Evolutionary conservation across 2,888 invertebrate genomes (phyloP), one percentile per base, ranked within the genome.

Genomic region (Aquatica leii): DNA sequence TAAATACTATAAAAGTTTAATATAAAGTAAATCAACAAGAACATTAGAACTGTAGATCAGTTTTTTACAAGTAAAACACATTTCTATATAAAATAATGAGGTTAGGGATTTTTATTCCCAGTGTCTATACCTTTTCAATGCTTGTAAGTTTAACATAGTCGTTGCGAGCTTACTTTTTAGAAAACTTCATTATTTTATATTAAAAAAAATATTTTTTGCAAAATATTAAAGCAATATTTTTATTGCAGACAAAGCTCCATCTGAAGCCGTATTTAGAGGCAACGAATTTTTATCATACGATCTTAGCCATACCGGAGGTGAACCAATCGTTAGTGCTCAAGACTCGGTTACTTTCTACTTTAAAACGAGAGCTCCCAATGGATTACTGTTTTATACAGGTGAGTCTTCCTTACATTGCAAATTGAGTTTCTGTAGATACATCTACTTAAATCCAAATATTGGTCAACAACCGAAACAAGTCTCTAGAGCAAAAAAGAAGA

Each of bases 381-480:
- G 96, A 69, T 86, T 97, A 46, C 86, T 97, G 50, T 96, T 97
- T 83, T 97, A 95, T 80, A 95, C 96, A 73, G 95, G 95, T 92
- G 78, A 84, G 84, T 62, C 57, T 31, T 62, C 48, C 41, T n/a
- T 52, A 24, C 21, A 54, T n/a, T 17, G 41, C 31, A 62, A 50
- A 62, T 14, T 51, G 59, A 48, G 17, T 51, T 49, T 40, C 41
- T 18, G 11, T 58, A 20, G 50, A 50, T 31, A 49, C 15, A 31
- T 34, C 31, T 31, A 50, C 50, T 31, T 24, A 31, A 50, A 50
- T 31, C 12, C n/a, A 21, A 50, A 50, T 34, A 34, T 15, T 9
- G 24, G 24, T 50, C 50, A 50, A 50, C 50, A 50, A 31, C 52
- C 20, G 52, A 52, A 52, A 35, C 52, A 52, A 37, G 37, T 14